Evolutionary conservation across 2,888 invertebrate genomes (phyloP), one percentile per base, ranked within the genome.

Genomic region (Trichopoda pennipes): DNA sequence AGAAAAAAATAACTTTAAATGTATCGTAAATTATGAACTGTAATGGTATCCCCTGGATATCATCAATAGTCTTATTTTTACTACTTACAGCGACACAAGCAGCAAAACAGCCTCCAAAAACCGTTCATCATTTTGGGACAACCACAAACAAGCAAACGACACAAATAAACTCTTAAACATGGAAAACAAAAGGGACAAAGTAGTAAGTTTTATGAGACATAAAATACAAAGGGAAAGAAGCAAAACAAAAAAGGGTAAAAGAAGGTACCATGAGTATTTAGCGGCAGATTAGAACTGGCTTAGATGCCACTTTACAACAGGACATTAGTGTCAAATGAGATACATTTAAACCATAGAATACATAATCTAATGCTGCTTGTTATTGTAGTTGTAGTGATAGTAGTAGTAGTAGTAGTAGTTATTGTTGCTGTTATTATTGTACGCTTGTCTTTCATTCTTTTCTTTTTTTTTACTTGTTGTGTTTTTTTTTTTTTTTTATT

Each of bases 271-370:
- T 3, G 28, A 28, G 28, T 28, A 68, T 63, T 55, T 56, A 63
- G 51, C 79, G 79, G 82, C 75, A 82, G 82, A 82, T 82, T 82
- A 82, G 82, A 82, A 76, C 68, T 72, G 75, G 56, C 75, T 72
- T 82, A 79, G 82, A 82, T 68, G 79, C 66, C 68, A 58, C 72
- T 73, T 82, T 82, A 82, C 81, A 78, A 84, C 85, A 85, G 85
- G 84, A 84, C 82, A 85, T 85, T 85, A 85, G 84, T 84, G 85
- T 85, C 85, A 85, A 81, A 85, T 81, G 35, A 75, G 61, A 56
- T 79, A 38, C 70, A 68, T 78, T 81, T 80, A 80, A 79, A 80
- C 85, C 85, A 80, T 79, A 85, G 83, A 82, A 84, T 84, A 83
- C 66, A 72, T 72, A 61, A 79, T 79, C 79, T 72, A 76, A 75